phyloP scores from a whole-genome alignment of 2,797 vertebrate genomes.

The Cygnus olor region DNA sequence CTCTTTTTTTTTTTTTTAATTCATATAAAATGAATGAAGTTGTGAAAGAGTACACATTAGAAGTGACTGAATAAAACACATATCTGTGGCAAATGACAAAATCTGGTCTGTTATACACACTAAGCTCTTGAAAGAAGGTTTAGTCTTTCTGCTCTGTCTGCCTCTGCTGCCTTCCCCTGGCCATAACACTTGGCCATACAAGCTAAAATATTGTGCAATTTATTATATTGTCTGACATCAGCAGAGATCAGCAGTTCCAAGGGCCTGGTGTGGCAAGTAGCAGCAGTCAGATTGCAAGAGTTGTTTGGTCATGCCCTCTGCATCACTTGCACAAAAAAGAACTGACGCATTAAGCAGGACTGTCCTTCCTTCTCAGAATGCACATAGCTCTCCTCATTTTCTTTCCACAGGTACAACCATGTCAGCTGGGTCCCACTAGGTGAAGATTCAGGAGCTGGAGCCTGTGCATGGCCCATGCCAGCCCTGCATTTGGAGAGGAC shows the following conservation, averaged over 20 bases:
- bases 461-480: accelerated
- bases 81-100: background rate
- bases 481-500: background rate
- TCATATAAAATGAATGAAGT: background rate
- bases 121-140: background rate
- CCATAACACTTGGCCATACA: background rate
- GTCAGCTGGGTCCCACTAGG: background rate
- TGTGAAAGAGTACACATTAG: background rate
- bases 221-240: background rate
- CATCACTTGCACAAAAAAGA: background rate
- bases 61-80: background rate
- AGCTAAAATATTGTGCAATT: background rate
- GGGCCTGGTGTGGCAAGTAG: too few relatives aligned
- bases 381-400: too few relatives aligned
- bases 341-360: background rate
- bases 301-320: too few relatives aligned
- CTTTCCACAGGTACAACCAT: too few relatives aligned
- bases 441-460: background rate
- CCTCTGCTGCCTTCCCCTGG: accelerated
- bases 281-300: too few relatives aligned
- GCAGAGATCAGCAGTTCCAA: too few relatives aligned
- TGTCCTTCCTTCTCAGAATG: background rate
- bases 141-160: background rate
- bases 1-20: background rate
- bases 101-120: accelerated